Evolutionary conservation across 2,113 vertebrate species (phyloP).

Genomic region (Caracal caracal): DNA sequence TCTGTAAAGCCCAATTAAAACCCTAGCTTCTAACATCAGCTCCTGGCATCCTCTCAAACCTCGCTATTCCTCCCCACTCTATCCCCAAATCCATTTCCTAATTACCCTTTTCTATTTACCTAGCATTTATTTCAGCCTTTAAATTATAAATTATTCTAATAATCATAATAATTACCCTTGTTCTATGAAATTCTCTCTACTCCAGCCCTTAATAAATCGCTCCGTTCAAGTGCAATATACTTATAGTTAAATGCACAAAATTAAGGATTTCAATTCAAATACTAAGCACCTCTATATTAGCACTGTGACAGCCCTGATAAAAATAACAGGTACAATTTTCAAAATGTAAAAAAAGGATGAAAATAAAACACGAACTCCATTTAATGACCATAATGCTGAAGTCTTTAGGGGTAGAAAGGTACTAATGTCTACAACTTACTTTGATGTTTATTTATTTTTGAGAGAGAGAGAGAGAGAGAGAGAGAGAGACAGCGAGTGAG

Average conservation of each 20-base stretch:
- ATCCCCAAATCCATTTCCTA: background rate
- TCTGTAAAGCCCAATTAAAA: constrained; percentile 33
- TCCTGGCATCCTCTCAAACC: background rate
- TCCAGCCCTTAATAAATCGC: background rate
- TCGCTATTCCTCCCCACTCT: background rate
- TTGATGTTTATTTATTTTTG: background rate
- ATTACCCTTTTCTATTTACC: background rate
- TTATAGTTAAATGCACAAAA: constrained; percentile 58
- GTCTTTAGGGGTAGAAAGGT: constrained; percentile 12
- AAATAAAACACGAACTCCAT: background rate
- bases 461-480: too few species aligned
- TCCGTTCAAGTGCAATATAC: constrained; percentile 39
- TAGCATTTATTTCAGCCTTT: constrained; percentile 25
- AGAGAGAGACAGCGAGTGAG: too few species aligned
- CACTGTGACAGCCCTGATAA: constrained; percentile 11
- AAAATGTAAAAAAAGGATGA: constrained; percentile 34
- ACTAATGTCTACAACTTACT: constrained; percentile 35
- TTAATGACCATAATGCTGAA: constrained; percentile 29
- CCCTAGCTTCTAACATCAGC: background rate
- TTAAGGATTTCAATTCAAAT: constrained; percentile 46
- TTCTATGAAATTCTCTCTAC: constrained; percentile 8
- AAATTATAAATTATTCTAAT: constrained; percentile 55
- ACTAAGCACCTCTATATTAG: constrained; percentile 19
- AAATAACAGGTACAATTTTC: constrained; percentile 27
- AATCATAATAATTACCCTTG: constrained; percentile 27